phyloP scores from a whole-genome alignment of 2,113 vertebrate genomes.

The pig (Sus scrofa) region T2T-Sscrofa CM000826.6:132921501-132922000 shows the following conservation, averaged over 20 bases:
- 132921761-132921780: constrained; percentile 24
- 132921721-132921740: neutral
- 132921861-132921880: no score
- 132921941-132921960: no score
- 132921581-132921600: constrained; percentile 66
- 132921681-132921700: neutral
- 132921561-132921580: constrained; percentile 76
- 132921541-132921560: constrained; percentile 82
- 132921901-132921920: no score
- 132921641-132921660: neutral
- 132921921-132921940: no score
- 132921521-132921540: constrained; percentile 85
- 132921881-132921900: no score
- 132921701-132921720: neutral
- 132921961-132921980: no score
- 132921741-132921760: neutral
- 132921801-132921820: no score
- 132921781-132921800: no score
- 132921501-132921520: constrained; percentile 86
- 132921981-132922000: no score
- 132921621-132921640: constrained; percentile 53
- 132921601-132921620: constrained; percentile 56
- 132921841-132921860: no score
- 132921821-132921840: no score
- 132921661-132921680: neutral